A percentile compares a stretch with the other conserved stretches of the same genome.
Conservation (phyloP, 2,888 invertebrate species). For the Hyles lineata region DNA sequence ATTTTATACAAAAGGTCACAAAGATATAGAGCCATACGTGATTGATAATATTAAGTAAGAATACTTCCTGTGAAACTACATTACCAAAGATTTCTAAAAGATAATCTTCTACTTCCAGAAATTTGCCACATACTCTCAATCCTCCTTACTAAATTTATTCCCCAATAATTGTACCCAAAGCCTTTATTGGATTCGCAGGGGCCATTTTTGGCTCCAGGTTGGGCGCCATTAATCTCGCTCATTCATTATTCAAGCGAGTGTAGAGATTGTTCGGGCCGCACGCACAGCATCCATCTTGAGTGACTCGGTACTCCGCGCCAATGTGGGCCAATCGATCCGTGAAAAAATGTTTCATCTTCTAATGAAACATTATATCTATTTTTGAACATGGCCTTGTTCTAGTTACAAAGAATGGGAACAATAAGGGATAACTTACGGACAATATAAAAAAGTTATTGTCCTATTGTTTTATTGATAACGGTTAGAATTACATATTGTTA, state of each 20-base stretch:
- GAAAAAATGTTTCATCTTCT: background rate
- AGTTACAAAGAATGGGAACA: background rate
- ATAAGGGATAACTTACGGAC: background rate
- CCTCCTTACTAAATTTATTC: conserved; percentile 14
- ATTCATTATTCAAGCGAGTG: conserved; percentile 42
- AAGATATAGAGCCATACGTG: no score
- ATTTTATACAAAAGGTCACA: no score
- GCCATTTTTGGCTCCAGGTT: conserved; percentile 37
- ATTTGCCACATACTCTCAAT: background rate
- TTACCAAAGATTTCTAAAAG: background rate
- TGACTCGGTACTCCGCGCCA: background rate
- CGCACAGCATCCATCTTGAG: conserved; percentile 26
- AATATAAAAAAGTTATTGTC: conserved; percentile 20
- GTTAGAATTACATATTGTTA: background rate
- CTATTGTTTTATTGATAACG: background rate
- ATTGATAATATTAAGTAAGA: no score
- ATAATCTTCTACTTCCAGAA: background rate
- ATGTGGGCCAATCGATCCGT: background rate
- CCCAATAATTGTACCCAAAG: conserved; percentile 17
- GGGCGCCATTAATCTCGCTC: conserved; percentile 41
- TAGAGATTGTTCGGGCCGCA: conserved; percentile 34
- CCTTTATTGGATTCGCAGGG: conserved; percentile 20
- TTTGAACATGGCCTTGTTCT: conserved; percentile 6
- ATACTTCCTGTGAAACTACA: no score
- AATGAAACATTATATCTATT: conserved; percentile 7